Conservation (phyloP, 1,140 invertebrate genomes). For the Episyrphus balteatus region DNA sequence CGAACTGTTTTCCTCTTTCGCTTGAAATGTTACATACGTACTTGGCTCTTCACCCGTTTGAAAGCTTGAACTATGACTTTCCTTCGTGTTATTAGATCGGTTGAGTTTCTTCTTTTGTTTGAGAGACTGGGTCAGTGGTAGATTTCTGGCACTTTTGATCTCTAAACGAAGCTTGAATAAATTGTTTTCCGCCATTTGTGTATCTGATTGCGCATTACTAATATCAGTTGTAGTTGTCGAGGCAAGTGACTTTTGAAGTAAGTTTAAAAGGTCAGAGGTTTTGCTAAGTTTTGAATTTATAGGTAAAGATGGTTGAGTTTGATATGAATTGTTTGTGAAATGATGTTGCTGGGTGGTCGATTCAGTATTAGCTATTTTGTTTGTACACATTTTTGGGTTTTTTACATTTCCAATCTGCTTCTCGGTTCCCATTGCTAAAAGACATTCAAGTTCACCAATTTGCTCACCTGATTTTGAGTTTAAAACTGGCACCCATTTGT, state of each 20-base stretch:
- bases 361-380: slow-evolving; percentile 5
- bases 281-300: slow-evolving; percentile 8
- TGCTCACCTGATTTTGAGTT: slow-evolving; percentile 36
- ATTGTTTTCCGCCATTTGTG: slow-evolving; percentile 15
- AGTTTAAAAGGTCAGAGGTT: slow-evolving; percentile 38
- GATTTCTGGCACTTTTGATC: slow-evolving; percentile 45
- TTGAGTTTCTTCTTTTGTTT: slow-evolving; percentile 20
- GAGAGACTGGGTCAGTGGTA: slow-evolving; percentile 40
- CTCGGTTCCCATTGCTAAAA: slow-evolving; percentile 48
- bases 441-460: slow-evolving; percentile 42
- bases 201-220: neutral
- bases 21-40: slow-evolving; percentile 50
- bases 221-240: neutral
- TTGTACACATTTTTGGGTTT: slow-evolving; percentile 38
- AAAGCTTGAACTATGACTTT: slow-evolving; percentile 14
- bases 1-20: slow-evolving; percentile 15
- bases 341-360: neutral
- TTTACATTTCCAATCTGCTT: slow-evolving; percentile 46
- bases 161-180: slow-evolving; percentile 37
- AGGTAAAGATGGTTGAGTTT: no score
- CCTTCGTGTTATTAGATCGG: slow-evolving; percentile 12
- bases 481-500: slow-evolving; percentile 45
- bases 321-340: no score
- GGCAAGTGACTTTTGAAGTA: slow-evolving; percentile 25
- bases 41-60: slow-evolving; percentile 39